Percentiles rank a stretch among this genome's conserved stretches.
Evolutionary conservation across 1,140 invertebrate genomes (phyloP).

Genomic region (Drosophila athabasca): DNA sequence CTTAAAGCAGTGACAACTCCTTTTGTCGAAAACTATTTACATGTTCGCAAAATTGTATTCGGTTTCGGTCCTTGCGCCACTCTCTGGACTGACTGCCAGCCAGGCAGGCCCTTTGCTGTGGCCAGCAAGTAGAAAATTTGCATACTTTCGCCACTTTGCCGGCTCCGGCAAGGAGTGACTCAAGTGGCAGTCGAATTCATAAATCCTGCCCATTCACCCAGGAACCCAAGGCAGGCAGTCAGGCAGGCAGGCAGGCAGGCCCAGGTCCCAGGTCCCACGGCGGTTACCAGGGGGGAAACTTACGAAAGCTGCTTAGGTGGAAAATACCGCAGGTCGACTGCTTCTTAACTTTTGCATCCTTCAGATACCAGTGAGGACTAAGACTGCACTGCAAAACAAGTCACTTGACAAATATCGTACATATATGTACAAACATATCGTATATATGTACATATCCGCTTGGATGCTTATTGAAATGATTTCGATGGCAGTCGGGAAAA

Average conservation of each 20-base stretch:
- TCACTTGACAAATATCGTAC: constrained; percentile 58
- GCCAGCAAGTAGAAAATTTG: constrained; percentile 21
- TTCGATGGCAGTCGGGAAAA: constrained; percentile 21
- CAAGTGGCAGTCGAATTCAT: constrained; percentile 52
- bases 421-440: too few relatives aligned
- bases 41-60: constrained; percentile 68
- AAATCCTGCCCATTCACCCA: constrained; percentile 39
- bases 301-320: constrained; percentile 64
- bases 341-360: constrained; percentile 44
- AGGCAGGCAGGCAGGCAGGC: too few relatives aligned
- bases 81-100: constrained; percentile 10
- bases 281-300: constrained; percentile 4
- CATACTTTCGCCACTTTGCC: constrained; percentile 43
- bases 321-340: constrained; percentile 47
- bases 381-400: constrained; percentile 56
- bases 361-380: constrained; percentile 38
- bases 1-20: constrained; percentile 64
- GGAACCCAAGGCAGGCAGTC: constrained; percentile 3
- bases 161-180: constrained; percentile 24
- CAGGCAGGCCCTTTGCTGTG: constrained; percentile 38
- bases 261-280: too few relatives aligned
- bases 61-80: constrained; percentile 4
- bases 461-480: constrained; percentile 34
- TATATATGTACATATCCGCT: constrained; percentile 5
- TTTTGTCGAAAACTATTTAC: constrained; percentile 73